These are phyloP conservation scores for Emberiza fucata DNA, from an alignment of 2,113 vertebrate species.

Conservation along the genomic window DNA sequence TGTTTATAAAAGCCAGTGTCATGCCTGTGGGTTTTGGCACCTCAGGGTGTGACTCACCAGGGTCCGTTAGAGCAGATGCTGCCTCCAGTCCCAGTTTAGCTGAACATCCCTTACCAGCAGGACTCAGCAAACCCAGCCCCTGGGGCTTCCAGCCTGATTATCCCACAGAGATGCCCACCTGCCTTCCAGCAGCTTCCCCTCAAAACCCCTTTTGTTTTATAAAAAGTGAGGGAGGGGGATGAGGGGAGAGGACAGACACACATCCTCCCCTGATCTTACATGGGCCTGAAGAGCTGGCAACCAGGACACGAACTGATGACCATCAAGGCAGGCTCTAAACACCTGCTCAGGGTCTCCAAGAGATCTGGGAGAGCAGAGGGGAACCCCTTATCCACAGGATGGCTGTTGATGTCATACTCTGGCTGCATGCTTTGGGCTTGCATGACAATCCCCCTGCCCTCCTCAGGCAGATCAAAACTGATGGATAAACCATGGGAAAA, in stretches of 20 bases:
- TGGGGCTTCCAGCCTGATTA: background rate
- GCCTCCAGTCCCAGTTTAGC: background rate
- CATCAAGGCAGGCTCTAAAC: background rate
- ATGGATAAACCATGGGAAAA: background rate
- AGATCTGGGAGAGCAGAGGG: background rate
- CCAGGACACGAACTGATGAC: background rate
- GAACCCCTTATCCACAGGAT: fast-evolving
- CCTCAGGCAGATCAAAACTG: background rate
- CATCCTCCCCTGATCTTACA: background rate
- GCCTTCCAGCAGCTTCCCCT: background rate
- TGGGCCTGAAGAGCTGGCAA: fast-evolving
- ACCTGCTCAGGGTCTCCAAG: background rate
- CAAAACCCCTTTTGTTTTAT: background rate
- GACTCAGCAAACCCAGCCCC: fast-evolving
- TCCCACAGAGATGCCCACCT: background rate
- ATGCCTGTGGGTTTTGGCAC: background rate
- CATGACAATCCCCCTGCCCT: background rate
- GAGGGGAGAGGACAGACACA: background rate
- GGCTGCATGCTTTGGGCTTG: background rate
- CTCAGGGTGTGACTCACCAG: background rate
- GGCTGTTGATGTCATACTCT: fast-evolving
- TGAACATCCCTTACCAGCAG: fast-evolving
- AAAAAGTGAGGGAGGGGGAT: background rate
- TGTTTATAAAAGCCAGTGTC: background rate
- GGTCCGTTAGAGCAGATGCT: background rate